Percentiles rank a stretch among this genome's conserved stretches.
Evolutionary conservation across 2,888 invertebrate species (phyloP).

Genomic region (Thysanoteuthis rhombus): DNA sequence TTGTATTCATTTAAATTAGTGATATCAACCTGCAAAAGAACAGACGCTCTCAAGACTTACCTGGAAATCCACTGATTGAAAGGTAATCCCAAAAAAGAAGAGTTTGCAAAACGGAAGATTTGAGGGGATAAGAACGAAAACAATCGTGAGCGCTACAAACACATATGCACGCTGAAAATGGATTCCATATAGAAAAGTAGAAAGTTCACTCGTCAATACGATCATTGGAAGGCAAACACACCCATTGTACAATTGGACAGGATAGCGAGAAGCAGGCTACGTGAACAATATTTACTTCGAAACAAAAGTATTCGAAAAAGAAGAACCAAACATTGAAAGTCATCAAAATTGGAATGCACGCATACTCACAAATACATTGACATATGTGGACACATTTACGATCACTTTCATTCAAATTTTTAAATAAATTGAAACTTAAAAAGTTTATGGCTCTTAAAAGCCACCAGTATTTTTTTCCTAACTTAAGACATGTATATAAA

Average conservation of each 20-base stretch:
- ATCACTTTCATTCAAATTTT: neutral
- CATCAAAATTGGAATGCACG: neutral
- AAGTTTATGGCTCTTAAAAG: neutral
- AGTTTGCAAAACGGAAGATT: neutral
- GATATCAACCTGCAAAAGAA: neutral
- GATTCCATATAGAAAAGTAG: neutral
- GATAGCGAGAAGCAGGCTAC: neutral
- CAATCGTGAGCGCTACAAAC: neutral
- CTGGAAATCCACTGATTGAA: neutral
- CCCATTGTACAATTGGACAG: neutral
- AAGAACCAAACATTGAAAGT: neutral
- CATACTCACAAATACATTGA: neutral
- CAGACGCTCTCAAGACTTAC: neutral
- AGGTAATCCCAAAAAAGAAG: neutral
- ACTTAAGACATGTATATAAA: neutral
- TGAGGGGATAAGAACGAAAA: neutral
- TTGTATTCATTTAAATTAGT: neutral
- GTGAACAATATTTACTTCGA: neutral
- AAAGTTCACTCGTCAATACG: neutral
- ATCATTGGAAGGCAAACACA: neutral
- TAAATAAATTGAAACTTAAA: neutral
- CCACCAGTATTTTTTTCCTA: neutral
- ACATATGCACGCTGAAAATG: neutral
- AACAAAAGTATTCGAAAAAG: neutral
- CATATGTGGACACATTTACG: neutral